Percentiles rank a stretch among this genome's conserved stretches.
These are phyloP conservation scores for Cepaea nemoralis DNA, from an alignment of 1,140 invertebrate species.

Conservation along the genomic window DNA sequence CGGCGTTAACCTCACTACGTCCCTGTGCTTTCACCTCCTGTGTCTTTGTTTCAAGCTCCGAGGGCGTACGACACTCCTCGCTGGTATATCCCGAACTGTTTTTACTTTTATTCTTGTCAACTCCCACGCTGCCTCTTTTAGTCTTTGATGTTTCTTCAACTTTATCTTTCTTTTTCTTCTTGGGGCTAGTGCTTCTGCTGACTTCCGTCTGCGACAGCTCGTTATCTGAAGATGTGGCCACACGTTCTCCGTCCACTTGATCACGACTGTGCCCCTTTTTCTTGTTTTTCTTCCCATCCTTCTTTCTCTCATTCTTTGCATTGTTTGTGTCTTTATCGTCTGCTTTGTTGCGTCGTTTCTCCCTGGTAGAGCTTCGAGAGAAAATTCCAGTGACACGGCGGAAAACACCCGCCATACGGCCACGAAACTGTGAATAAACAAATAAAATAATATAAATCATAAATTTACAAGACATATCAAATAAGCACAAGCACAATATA, in stretches of 20 bases:
- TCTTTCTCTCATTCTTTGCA: conserved; percentile 6
- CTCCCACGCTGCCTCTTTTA: not conserved
- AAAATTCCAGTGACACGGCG: conserved; percentile 15
- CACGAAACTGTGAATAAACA: conserved; percentile 8
- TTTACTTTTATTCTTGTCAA: not conserved
- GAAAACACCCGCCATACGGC: not conserved
- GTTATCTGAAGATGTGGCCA: not conserved
- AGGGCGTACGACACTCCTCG: not conserved
- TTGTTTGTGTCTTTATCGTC: conserved; percentile 15
- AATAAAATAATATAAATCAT: conserved; percentile 3
- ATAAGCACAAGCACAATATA: no score
- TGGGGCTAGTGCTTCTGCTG: not conserved
- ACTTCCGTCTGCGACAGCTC: not conserved
- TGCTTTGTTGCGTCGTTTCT: not conserved
- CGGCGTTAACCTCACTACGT: not conserved
- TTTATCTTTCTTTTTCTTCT: not conserved
- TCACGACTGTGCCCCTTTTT: conserved; percentile 22
- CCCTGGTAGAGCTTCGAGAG: not conserved
- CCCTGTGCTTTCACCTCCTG: not conserved
- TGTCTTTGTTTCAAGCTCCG: not conserved
- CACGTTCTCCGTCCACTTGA: conserved; percentile 1
- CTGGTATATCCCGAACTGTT: not conserved
- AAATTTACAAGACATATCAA: not conserved
- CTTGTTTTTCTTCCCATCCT: conserved; percentile 17
- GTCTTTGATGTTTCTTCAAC: not conserved